These are phyloP conservation scores for Heliocidaris tuberculata DNA, from an alignment of 35 echinoderm and acorn worm species.

Conservation along the genomic window DNA sequence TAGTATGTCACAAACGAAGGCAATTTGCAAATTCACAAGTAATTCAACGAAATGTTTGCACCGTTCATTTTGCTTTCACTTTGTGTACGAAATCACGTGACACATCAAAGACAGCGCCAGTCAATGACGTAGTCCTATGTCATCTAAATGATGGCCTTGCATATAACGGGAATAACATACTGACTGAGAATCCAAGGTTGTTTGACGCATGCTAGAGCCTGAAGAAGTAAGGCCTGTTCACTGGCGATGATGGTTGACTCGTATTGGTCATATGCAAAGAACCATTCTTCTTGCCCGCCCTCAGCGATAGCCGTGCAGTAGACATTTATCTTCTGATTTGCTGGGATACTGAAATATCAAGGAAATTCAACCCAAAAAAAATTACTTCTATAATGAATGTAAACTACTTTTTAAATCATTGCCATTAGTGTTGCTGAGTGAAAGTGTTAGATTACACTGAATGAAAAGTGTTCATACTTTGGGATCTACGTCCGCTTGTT, in stretches of 20 bases:
- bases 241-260: conserved; percentile 56
- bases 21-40: too few relatives aligned
- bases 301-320: conserved; percentile 82
- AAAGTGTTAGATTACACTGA: neutral
- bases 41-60: too few relatives aligned
- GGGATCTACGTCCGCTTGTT: neutral
- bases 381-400: neutral
- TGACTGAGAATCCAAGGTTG: conserved; percentile 73
- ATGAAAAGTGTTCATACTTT: neutral
- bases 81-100: too few relatives aligned
- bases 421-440: neutral
- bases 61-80: too few relatives aligned
- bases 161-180: conserved; percentile 35
- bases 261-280: conserved; percentile 74
- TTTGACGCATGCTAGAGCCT: conserved; percentile 68
- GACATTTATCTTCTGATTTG: conserved; percentile 64
- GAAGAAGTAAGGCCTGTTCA: conserved; percentile 52
- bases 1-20: too few relatives aligned
- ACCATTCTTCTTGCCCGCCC: conserved; percentile 83
- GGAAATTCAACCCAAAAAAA: neutral
- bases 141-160: neutral
- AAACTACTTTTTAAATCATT: neutral
- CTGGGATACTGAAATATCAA: conserved; percentile 58
- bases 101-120: neutral
- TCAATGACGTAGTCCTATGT: neutral